Base-by-base conservation (phyloP, 2,888 invertebrate genomes). In the Candidula unifasciata region DNA sequence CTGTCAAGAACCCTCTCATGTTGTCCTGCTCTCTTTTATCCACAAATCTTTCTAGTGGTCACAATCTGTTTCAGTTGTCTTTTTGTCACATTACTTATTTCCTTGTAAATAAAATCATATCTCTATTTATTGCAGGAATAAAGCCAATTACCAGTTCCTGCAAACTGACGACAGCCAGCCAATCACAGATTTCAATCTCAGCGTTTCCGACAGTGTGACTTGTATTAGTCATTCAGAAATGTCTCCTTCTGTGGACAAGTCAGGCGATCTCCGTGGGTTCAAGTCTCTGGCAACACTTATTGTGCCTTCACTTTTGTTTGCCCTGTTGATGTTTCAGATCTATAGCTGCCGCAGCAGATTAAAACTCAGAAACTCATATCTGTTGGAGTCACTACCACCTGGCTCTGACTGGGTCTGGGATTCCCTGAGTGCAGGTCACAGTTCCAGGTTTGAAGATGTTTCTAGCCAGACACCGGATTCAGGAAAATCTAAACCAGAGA, bases 381-480 rank as follows among this genome's bases (percentile, higher is more conserved):
- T 88, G 37, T 57, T 88, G 52, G 86, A 88, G 33, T 83, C 83
- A n/a, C 30, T 87, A n/a, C 66, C 88, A 10, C 21, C 57, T n/a
- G 74, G 24, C 33, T 76, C 81, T 3, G 77, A 77, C 18, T 77
- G 81, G 78, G 54, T 78, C 33, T 85, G 85, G 85, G 77, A 85
- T 81, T 76, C 81, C n/a, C 35, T 85, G 10, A 77, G 85, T 69
- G 84, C 80, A 77, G 57, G 57, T 33, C 2, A 52, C 8, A n/a
- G 24, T 35, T 71, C 71, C 24, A 30, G 54, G 1, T 3, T n/a
- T n/a, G 44, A 24, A 13, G 2, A 37, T 52, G 52, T n/a, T 37
- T 52, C 24, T 24, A 24, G 37, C 24, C 68, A 68, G 30, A 33
- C 10, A 16, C 13, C 16, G 33, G 30, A 8, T 68, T 35, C 71